Conservation (phyloP, 2,113 vertebrate genomes). For the Protobothrops flavoviridis region DNA sequence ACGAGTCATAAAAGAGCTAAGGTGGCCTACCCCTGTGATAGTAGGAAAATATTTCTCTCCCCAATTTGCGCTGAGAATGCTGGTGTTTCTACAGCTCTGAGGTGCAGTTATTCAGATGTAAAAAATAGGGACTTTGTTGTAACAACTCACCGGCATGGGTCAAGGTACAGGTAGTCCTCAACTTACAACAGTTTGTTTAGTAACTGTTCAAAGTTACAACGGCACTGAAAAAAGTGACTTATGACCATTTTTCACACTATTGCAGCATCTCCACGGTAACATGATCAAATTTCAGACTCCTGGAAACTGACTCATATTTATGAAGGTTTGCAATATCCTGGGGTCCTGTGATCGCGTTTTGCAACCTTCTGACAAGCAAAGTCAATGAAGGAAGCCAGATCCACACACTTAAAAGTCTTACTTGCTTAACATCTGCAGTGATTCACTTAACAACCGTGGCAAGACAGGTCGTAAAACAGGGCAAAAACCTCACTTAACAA, state of each 20-base stretch:
- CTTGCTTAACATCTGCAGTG: neutral
- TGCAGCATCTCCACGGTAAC: no score
- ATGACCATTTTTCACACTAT: no score
- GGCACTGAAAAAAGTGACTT: no score
- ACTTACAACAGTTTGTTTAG: no score
- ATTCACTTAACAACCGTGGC: neutral
- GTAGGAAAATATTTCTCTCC: neutral
- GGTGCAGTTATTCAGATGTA: neutral
- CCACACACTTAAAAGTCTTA: neutral
- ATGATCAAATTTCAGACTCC: neutral
- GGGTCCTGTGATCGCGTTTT: neutral
- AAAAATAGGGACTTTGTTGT: neutral
- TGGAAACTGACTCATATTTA: neutral
- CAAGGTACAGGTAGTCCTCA: neutral
- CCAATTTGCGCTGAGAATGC: neutral
- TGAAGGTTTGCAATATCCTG: neutral
- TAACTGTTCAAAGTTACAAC: no score
- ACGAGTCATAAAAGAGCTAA: no score
- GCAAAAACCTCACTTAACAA: neutral
- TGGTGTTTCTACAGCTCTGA: neutral
- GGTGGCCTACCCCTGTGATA: no score
- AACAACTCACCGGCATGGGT: neutral
- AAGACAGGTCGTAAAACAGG: neutral
- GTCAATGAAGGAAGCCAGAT: no score
- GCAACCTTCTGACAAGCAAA: neutral